A percentile compares a stretch with the other conserved stretches of the same genome.
These are phyloP conservation scores for Mastomys natalensis DNA, from an alignment of 2,113 vertebrate genomes.

Conservation along the genomic window DNA sequence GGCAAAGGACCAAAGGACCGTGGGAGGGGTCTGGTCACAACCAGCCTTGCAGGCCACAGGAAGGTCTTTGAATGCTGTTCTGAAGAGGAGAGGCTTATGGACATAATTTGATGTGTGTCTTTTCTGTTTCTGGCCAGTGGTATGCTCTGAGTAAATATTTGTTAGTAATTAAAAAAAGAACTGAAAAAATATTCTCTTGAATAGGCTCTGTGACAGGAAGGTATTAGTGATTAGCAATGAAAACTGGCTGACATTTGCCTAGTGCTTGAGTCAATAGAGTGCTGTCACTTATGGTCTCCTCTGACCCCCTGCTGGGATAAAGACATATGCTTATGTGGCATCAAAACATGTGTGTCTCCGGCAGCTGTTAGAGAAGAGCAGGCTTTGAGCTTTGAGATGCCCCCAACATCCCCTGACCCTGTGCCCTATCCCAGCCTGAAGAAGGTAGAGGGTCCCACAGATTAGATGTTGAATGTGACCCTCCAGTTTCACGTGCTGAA, in stretches of 20 bases:
- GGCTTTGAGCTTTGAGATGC: background rate
- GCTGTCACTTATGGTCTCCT: background rate
- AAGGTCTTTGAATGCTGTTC: background rate
- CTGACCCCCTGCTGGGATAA: background rate
- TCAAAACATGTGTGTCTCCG: rapidly evolving
- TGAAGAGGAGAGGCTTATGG: background rate
- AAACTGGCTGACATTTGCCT: background rate
- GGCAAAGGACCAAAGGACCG: rapidly evolving
- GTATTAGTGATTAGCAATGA: background rate
- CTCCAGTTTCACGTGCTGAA: background rate
- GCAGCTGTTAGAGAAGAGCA: rapidly evolving
- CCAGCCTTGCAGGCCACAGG: rapidly evolving
- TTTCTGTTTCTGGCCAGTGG: background rate
- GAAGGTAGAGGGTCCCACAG: too few species aligned
- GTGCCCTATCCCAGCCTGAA: rapidly evolving
- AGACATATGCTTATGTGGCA: background rate
- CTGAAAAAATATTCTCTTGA: background rate
- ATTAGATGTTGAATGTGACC: background rate
- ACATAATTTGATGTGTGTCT: background rate
- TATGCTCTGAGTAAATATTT: slow-evolving; percentile 7
- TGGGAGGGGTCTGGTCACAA: background rate
- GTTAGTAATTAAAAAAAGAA: background rate
- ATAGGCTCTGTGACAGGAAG: background rate
- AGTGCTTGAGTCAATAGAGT: background rate
- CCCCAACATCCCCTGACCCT: rapidly evolving